Evolutionary conservation across 2,888 invertebrate species (phyloP), one percentile per base, ranked within the genome.

Genomic region (Hoplodrina blanda): DNA sequence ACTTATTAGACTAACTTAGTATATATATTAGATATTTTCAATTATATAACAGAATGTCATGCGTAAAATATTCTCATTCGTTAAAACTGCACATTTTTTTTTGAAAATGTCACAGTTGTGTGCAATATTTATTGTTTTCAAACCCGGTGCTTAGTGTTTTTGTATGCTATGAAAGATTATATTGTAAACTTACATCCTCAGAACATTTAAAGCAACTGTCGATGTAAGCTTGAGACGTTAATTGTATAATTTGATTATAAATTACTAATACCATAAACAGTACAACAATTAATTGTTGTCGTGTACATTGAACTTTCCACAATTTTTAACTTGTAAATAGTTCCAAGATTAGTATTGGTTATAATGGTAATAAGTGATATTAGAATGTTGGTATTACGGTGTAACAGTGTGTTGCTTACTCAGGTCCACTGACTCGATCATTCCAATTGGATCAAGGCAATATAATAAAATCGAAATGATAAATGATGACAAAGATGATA

Each of bases 151-250:
- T 93, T 92, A 83, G 83, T 89, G 81, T 89, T 79, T 84, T 86
- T 87, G 74, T 82, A 86, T 84, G 75, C 78, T 81, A 78, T 80
- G 76, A 83, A 75, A 85, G 84, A 87, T 79, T 73, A 66, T 78
- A 76, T 71, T 74, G 46, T 76, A 59, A 61, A 73, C 72, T 81
- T 81, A 84, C 89, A 92, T 92, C 95, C 93, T 94, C 94, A 93
- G 94, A 94, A 95, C 94, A 91, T 89, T 93, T 91, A 91, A 91
- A 82, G 81, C 83, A 85, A 85, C 90, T 90, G 87, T 88, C 75
- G 85, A 85, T 90, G 88, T 91, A 90, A 90, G 89, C 86, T 91
- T 91, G 78, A 85, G 80, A 80, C 76, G 49, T 74, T 80, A 56
- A 62, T 68, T 73, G 53, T 82, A 69, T 80, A 72, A 80, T 82